Base-by-base conservation (phyloP, 2,797 vertebrate species). In the Malurus splendens region DNA sequence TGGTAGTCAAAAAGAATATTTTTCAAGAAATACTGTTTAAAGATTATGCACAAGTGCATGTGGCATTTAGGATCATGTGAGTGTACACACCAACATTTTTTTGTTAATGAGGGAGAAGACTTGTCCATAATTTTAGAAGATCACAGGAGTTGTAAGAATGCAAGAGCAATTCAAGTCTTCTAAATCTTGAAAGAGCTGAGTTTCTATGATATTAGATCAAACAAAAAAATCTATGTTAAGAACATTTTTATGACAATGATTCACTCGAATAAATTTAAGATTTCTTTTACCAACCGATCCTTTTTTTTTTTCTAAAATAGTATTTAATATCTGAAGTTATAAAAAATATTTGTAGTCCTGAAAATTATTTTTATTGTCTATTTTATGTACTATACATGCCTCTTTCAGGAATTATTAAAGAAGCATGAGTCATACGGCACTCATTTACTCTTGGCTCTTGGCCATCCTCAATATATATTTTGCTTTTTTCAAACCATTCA, bases 321-420 rank as follows among this genome's bases (percentile, higher is more conserved):
- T 93, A 94, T 96, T 95, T 95, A 78, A 93, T 93, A 95, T 97
- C 94, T 92, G 96, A 96, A 97, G 95, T 96, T 97, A 97, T 97
- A 95, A 97, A 97, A 97, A 97, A 97, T 97, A 97, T 95, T 96
- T 96, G 94, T 96, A 94, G 91, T 95, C 96, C 95, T 82, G 95
- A 97, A 97, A 97, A 97, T 95, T 96, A 93, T 92, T 95, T 96
- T 96, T 95, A 95, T 95, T 92, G 93, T 95, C 93, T 94, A 94
- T 82, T 97, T 96, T 95, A 96, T 89, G 93, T 95, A 93, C 92
- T 95, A 87, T 83, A 77, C 93, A 96, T 94, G 94, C 95, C 94
- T 96, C 94, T 95, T 96, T 93, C 94, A 93, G 93, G 94, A 96
- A 96, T 96, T 90, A 92, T 92, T 93, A 87, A 95, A 97, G 96